Conservation (phyloP, 2,113 vertebrate species). For the Callopanchax toddi region DNA sequence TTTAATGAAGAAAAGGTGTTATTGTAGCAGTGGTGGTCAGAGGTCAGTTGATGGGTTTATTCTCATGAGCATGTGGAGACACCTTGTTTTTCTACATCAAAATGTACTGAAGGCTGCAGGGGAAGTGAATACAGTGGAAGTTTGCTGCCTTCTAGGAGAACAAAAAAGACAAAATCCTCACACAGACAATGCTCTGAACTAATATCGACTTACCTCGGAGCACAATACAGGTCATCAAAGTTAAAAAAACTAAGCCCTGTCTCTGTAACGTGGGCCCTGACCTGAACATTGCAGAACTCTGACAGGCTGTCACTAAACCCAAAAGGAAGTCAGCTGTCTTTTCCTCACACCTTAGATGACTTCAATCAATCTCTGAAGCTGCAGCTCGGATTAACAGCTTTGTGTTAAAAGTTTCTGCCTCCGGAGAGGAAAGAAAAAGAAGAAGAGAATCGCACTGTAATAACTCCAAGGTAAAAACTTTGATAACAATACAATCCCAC, state of each 20-base stretch:
- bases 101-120: constrained; percentile 2
- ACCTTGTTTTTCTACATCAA: constrained; percentile 18
- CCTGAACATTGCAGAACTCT: neutral
- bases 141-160: neutral
- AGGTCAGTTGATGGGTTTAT: too few relatives aligned
- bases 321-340: constrained; percentile 14
- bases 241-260: constrained; percentile 7
- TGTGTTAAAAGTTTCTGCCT: constrained; percentile 3
- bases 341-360: constrained; percentile 27
- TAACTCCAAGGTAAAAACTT: neutral
- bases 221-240: constrained; percentile 35
- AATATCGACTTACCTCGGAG: constrained; percentile 67
- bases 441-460: too few relatives aligned
- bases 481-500: constrained; percentile 22
- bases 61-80: constrained; percentile 5
- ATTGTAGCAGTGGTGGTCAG: too few relatives aligned
- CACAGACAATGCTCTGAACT: constrained; percentile 10
- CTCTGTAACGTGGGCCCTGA: constrained; percentile 30
- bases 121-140: constrained; percentile 30
- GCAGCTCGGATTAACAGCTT: neutral
- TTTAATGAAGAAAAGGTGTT: constrained; percentile 16
- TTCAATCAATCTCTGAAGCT: constrained; percentile 48
- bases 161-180: too few relatives aligned
- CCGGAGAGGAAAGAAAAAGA: neutral
- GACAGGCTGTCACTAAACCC: constrained; percentile 14